These are phyloP conservation scores for Unio pictorum DNA, from an alignment of 2,888 invertebrate species.

Conservation along the genomic window DNA sequence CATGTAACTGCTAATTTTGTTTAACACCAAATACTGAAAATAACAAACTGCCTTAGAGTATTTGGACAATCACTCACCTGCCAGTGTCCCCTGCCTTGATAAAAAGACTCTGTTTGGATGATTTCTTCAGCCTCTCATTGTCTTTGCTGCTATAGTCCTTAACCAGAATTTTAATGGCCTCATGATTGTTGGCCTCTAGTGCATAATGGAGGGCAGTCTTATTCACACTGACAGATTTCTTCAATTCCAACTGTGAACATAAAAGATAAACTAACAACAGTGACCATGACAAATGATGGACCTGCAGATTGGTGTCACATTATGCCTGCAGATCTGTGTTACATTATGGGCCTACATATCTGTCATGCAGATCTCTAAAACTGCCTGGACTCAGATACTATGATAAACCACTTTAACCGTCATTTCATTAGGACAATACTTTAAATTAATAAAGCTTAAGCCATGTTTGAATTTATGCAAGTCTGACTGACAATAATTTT, in stretches of 20 bases:
- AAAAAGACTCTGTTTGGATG: constrained; percentile 42
- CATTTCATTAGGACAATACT: no score
- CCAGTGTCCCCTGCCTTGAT: constrained; percentile 63
- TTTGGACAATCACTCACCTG: constrained; percentile 42
- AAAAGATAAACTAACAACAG: constrained; percentile 1
- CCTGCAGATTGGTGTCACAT: background rate
- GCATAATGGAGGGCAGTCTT: constrained; percentile 67
- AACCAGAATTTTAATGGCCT: constrained; percentile 60
- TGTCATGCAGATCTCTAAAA: no score
- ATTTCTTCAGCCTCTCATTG: constrained; percentile 41
- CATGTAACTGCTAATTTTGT: no score
- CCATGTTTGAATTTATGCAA: no score
- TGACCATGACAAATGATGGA: background rate
- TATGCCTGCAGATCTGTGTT: background rate
- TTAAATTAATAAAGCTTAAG: no score
- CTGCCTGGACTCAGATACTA: no score
- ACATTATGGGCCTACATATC: no score
- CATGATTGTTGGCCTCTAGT: constrained; percentile 61
- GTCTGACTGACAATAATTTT: no score
- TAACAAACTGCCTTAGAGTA: background rate
- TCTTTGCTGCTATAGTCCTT: constrained; percentile 50
- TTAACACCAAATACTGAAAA: background rate
- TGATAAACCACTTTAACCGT: no score
- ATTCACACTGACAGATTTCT: constrained; percentile 59
- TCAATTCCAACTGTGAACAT: constrained; percentile 49